phyloP scores from a whole-genome alignment of 1,140 invertebrate species.

The Leptoteleia sp. region DNA sequence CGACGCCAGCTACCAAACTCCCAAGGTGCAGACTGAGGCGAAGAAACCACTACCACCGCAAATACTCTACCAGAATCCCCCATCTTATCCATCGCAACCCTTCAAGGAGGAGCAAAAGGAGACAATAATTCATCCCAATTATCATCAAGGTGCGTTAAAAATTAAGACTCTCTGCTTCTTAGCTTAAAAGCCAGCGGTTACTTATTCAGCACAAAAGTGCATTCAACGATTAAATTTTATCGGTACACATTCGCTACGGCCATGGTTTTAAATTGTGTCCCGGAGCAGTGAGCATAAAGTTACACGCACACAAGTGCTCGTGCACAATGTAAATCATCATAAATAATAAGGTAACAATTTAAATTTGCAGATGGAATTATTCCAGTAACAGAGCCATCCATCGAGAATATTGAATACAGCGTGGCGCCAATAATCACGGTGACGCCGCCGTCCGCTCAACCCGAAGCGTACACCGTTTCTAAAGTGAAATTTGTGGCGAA shows the following conservation, averaged over 20 bases:
- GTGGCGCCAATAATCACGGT: not conserved
- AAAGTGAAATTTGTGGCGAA: conserved; percentile 33
- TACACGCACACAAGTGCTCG: too few species aligned
- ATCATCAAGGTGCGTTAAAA: conserved; percentile 31
- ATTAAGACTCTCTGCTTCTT: not conserved
- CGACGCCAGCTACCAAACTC: conserved; percentile 26
- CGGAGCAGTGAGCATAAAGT: too few species aligned
- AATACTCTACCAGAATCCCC: conserved; percentile 29
- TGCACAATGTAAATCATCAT: too few species aligned
- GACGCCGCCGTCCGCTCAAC: not conserved
- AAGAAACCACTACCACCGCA: conserved; percentile 5
- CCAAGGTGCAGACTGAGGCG: not conserved
- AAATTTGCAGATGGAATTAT: conserved; percentile 25
- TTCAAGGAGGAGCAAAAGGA: conserved; percentile 28
- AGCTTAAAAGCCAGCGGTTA: conserved; percentile 8
- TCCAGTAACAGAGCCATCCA: conserved; percentile 32
- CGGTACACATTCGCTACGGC: not conserved
- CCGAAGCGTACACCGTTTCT: conserved; percentile 22
- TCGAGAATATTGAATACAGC: conserved; percentile 16
- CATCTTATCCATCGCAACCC: conserved; percentile 15
- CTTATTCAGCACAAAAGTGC: conserved; percentile 29
- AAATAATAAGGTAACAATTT: too few species aligned
- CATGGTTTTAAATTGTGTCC: too few species aligned
- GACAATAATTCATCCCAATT: conserved; percentile 10
- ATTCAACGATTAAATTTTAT: conserved; percentile 17